Percentiles rank a stretch among this genome's conserved stretches.
Conservation (phyloP, 2,797 vertebrate species). For the Bradypus variegatus region DNA sequence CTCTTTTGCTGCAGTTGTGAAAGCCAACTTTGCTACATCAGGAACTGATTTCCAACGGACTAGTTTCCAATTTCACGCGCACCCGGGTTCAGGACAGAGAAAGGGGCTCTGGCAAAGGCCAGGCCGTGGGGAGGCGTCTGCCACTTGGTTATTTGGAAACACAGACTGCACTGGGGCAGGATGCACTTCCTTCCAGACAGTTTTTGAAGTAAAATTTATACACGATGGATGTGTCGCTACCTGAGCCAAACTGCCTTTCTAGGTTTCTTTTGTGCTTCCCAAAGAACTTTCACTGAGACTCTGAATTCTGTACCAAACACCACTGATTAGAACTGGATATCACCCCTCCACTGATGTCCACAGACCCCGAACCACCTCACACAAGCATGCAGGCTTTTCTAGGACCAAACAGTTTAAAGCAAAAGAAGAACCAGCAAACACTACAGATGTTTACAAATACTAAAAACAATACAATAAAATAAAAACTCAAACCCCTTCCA, state of each 20-base stretch:
- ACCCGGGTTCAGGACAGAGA: constrained; percentile 35
- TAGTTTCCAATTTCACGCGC: constrained; percentile 44
- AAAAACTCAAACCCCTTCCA: constrained; percentile 26
- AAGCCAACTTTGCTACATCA: constrained; percentile 55
- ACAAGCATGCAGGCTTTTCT: constrained; percentile 66
- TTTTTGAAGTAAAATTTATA: constrained; percentile 50
- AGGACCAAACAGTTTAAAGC: constrained; percentile 52
- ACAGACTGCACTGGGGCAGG: constrained; percentile 39
- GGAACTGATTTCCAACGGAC: constrained; percentile 32
- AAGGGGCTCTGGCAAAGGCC: constrained; percentile 35
- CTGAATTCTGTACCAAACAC: constrained; percentile 40
- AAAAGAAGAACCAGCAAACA: constrained; percentile 55
- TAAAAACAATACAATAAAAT: constrained; percentile 36
- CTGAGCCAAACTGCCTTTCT: constrained; percentile 66
- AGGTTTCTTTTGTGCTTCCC: constrained; percentile 66
- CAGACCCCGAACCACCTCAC: constrained; percentile 41
- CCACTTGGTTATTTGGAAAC: constrained; percentile 38
- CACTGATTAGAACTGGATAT: constrained; percentile 41
- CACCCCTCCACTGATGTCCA: constrained; percentile 33
- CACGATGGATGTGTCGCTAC: constrained; percentile 50
- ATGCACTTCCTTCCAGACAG: constrained; percentile 59
- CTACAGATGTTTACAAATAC: constrained; percentile 12
- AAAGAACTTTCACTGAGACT: constrained; percentile 44
- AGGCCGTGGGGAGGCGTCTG: constrained; percentile 21
- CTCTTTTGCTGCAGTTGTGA: constrained; percentile 67